A percentile compares a stretch with the other conserved stretches of the same genome.
Evolutionary conservation across 2,888 invertebrate species (phyloP).

Genomic region (Himalopsyche anomala): DNA sequence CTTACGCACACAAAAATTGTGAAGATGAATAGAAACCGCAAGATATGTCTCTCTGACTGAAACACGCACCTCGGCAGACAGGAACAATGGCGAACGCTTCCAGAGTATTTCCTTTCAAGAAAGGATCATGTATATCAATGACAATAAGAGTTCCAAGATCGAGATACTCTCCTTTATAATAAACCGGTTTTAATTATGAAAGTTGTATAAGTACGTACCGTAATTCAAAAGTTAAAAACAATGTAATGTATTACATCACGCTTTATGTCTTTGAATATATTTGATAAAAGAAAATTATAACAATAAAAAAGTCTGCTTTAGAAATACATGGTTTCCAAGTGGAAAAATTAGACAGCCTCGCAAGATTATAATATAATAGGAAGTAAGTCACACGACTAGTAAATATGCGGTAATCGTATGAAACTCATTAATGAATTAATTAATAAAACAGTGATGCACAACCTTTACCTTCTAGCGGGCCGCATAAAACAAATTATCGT

Average conservation of each 20-base stretch:
- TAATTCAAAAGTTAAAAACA: not conserved
- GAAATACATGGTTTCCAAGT: too few species aligned
- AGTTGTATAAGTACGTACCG: not conserved
- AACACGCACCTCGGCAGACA: constrained; percentile 44
- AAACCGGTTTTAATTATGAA: constrained; percentile 39
- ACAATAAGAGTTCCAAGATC: constrained; percentile 34
- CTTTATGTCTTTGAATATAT: not conserved
- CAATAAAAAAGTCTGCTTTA: too few species aligned
- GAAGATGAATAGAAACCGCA: constrained; percentile 58
- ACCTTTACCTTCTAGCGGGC: too few species aligned
- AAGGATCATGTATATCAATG: constrained; percentile 33
- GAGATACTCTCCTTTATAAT: constrained; percentile 7
- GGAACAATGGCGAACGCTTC: constrained; percentile 31
- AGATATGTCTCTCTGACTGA: constrained; percentile 49
- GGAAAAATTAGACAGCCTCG: too few species aligned
- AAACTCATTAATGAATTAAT: too few species aligned
- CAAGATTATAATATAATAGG: too few species aligned
- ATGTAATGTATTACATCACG: not conserved
- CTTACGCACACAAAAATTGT: constrained; percentile 32
- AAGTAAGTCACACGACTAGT: too few species aligned
- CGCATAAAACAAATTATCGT: too few species aligned
- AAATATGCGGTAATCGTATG: too few species aligned
- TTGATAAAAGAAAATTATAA: not conserved
- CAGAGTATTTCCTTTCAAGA: constrained; percentile 56
- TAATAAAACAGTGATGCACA: too few species aligned